Base-by-base conservation (phyloP, 2,113 vertebrate species). In the Rattus norvegicus region DNA sequence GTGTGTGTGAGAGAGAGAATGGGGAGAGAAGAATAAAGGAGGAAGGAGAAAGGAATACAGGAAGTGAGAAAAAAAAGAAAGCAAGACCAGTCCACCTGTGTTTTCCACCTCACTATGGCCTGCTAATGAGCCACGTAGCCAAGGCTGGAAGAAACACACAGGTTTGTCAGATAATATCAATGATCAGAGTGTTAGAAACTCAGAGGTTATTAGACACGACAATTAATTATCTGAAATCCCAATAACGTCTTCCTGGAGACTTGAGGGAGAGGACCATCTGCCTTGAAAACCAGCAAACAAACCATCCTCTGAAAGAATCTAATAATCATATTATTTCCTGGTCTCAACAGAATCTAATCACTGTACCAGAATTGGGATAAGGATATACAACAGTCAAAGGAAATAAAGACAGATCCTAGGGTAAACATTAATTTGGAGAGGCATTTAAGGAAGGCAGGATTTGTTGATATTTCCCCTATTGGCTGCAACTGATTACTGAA, bases 151-250 rank as follows among this genome's bases (percentile, higher is more conserved):
- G 33, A 73, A 61, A 12, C 70, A 54, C 28, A 92, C 19, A 86
- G 63, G 6, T 59, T 95, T 47, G 49, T 11, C 12, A 67, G 86
- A 24, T 70, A 86, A 87, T 24, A 88, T 43, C 10, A 16, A 56
- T 43, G 75, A 85, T 69, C 52, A 77, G 80, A 39, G 30, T 88
- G 43, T 83, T 83, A 96, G 70, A 83, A 95, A 96, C 91, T 65
- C 83, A 93, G 79, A 16, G 49, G n/a, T 81, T 92, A 94, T 69
- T 81, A 93, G 79, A 43, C 33, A 84, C 19, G 47, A 5, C 20
- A 92, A 88, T 96, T 93, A 95, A 93, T 93, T 81, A 73, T 76
- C 69, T 87, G 93, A 92, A 94, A 95, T 94, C 84, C 39, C 59
- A 85, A 70, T 14, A 93, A 33, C 77, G 92, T 93, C n/a, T n/a